Conservation (phyloP, 2,888 invertebrate genomes). For the Meganola albula region DNA sequence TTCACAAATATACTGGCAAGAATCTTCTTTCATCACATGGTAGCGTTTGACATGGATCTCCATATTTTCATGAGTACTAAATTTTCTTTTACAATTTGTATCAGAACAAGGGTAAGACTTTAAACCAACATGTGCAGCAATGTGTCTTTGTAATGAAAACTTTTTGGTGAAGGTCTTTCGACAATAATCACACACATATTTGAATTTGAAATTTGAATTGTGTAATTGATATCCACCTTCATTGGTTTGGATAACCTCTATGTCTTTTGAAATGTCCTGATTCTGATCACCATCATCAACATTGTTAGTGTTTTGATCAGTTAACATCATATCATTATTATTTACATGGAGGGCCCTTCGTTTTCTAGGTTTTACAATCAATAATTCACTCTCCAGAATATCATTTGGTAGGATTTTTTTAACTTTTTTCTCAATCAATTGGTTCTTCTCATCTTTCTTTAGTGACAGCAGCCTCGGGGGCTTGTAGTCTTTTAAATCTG, state of each 20-base stretch:
- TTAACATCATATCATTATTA: slow-evolving; percentile 66
- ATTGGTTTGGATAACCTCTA: no score
- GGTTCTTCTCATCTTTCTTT: no score
- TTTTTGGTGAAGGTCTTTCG: slow-evolving; percentile 80
- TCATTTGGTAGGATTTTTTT: no score
- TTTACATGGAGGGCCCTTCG: slow-evolving; percentile 43
- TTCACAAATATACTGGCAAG: slow-evolving; percentile 80
- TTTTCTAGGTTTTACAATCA: slow-evolving; percentile 31
- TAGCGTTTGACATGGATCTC: slow-evolving; percentile 79
- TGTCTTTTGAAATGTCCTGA: no score
- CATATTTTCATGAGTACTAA: slow-evolving; percentile 80
- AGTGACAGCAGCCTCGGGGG: no score
- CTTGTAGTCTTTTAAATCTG: no score
- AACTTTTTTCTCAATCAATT: no score
- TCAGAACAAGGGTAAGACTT: slow-evolving; percentile 79
- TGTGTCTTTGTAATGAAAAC: slow-evolving; percentile 82
- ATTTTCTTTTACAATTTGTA: slow-evolving; percentile 77
- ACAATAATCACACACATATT: slow-evolving; percentile 80
- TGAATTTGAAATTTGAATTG: neutral
- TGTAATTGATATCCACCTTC: neutral
- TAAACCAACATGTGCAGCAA: slow-evolving; percentile 80
- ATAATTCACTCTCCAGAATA: slow-evolving; percentile 57
- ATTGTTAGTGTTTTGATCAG: slow-evolving; percentile 40
- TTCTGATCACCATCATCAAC: slow-evolving; percentile 13
- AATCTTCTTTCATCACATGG: slow-evolving; percentile 49